phyloP scores from a whole-genome alignment of 2,888 invertebrate species.

The Lomographa bimaculata region DNA sequence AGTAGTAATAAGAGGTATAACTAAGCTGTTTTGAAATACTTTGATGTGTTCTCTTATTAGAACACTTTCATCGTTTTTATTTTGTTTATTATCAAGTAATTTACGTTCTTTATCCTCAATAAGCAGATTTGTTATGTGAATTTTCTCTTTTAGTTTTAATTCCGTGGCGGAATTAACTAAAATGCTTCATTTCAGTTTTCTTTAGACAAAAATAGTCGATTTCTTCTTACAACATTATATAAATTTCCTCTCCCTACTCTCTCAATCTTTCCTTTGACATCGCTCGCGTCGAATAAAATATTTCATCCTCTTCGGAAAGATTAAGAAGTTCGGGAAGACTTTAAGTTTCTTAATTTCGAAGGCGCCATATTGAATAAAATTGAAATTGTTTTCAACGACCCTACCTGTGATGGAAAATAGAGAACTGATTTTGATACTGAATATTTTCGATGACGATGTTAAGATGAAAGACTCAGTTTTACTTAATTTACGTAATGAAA shows the following conservation, averaged over 20 bases:
- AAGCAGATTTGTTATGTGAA: too few relatives aligned
- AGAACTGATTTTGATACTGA: constrained; percentile 16
- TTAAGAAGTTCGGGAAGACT: constrained; percentile 60
- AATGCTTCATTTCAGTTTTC: too few relatives aligned
- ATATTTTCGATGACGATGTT: constrained; percentile 7
- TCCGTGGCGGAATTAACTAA: too few relatives aligned
- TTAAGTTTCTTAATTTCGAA: constrained; percentile 63
- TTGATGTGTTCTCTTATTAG: too few relatives aligned
- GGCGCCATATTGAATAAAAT: constrained; percentile 51
- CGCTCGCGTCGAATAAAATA: constrained; percentile 51
- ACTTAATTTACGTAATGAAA: too few relatives aligned
- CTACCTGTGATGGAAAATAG: constrained; percentile 32
- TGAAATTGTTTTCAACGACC: constrained; percentile 46
- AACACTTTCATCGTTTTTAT: too few relatives aligned
- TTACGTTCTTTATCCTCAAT: too few relatives aligned
- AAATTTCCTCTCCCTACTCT: constrained; percentile 30
- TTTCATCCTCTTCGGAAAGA: constrained; percentile 59
- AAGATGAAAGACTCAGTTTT: neutral
- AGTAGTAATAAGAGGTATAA: too few relatives aligned
- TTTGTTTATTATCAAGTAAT: too few relatives aligned
- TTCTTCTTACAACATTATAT: constrained; percentile 14
- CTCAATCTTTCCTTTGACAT: constrained; percentile 43
- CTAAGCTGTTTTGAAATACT: too few relatives aligned
- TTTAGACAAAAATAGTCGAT: constrained; percentile 1
- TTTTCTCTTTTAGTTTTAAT: too few relatives aligned